Evolutionary conservation across 2,113 vertebrate species (phyloP).

Genomic region (Sigmodon hispidus): DNA sequence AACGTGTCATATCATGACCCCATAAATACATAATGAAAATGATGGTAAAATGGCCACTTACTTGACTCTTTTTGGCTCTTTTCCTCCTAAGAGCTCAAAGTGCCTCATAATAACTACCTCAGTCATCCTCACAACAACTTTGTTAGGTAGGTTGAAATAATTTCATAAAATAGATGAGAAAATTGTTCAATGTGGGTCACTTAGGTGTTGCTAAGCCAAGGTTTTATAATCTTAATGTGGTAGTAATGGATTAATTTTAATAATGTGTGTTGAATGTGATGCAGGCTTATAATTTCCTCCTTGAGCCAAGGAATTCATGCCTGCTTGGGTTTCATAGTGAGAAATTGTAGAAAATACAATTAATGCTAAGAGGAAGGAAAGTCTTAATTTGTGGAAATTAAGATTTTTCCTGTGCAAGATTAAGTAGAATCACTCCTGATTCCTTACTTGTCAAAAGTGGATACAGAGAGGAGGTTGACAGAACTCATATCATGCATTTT

Average conservation of each 20-base stretch:
- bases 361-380: background rate
- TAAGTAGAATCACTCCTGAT: background rate
- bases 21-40: constrained; percentile 22
- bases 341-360: background rate
- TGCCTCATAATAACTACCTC: constrained; percentile 33
- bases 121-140: constrained; percentile 33
- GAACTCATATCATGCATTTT: background rate
- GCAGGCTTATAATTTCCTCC: background rate
- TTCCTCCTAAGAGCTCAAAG: constrained; percentile 40
- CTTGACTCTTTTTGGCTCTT: constrained; percentile 44
- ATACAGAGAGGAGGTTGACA: background rate
- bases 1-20: constrained; percentile 22
- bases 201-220: background rate
- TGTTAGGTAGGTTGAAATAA: constrained; percentile 45
- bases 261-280: background rate
- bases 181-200: background rate
- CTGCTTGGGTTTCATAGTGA: background rate
- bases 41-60: background rate
- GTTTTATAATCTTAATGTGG: background rate
- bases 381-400: background rate
- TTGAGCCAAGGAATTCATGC: background rate
- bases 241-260: background rate
- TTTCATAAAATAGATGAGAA: constrained; percentile 55
- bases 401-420: background rate
- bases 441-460: background rate